These are phyloP conservation scores for Neoniphon sammara DNA, from an alignment of 2,797 vertebrate species.

Conservation along the genomic window DNA sequence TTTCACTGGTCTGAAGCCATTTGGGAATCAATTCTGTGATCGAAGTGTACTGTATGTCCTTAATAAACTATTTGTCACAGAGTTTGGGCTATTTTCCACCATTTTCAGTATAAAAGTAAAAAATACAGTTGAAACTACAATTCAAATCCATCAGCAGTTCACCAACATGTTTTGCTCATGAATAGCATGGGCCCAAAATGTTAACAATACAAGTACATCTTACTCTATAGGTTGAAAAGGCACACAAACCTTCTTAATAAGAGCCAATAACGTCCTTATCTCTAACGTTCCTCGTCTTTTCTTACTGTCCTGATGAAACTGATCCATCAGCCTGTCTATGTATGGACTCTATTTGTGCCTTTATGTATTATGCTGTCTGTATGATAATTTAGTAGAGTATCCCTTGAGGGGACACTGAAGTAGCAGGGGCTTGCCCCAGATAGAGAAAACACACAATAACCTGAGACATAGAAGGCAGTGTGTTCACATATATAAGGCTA, in stretches of 20 bases:
- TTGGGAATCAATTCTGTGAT: slow-evolving; percentile 48
- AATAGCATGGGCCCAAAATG: slow-evolving; percentile 28
- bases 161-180: slow-evolving; percentile 19
- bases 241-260: slow-evolving; percentile 22
- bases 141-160: slow-evolving; percentile 26
- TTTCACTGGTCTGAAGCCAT: slow-evolving; percentile 45
- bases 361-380: slow-evolving; percentile 61
- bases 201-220: not conserved
- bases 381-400: slow-evolving; percentile 54
- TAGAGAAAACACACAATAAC: slow-evolving; percentile 64
- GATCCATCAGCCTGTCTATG: slow-evolving; percentile 43
- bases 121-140: slow-evolving; percentile 24
- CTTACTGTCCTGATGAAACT: slow-evolving; percentile 23
- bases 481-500: slow-evolving; percentile 62
- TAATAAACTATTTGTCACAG: slow-evolving; percentile 33
- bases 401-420: slow-evolving; percentile 47
- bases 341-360: slow-evolving; percentile 53
- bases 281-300: slow-evolving; percentile 12
- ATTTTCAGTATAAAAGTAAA: slow-evolving; percentile 28
- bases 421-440: slow-evolving; percentile 36
- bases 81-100: slow-evolving; percentile 18
- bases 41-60: slow-evolving; percentile 48
- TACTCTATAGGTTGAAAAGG: not conserved
- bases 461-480: slow-evolving; percentile 63
- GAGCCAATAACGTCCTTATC: not conserved